phyloP scores from a whole-genome alignment of 2,113 vertebrate genomes.

The Clarias macrocephalus region DNA sequence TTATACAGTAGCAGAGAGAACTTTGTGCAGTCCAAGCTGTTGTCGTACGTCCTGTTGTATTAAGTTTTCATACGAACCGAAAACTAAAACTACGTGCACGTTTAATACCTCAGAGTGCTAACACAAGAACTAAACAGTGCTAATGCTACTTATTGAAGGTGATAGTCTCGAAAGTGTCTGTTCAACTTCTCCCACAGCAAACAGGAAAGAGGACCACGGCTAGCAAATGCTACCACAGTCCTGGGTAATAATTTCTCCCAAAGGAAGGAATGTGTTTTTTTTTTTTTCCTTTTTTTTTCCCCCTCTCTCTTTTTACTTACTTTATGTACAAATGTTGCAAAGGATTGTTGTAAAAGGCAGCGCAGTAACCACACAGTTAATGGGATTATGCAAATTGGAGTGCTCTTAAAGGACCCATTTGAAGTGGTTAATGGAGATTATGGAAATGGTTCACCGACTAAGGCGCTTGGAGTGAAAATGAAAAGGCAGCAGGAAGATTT shows the following conservation, averaged over 20 bases:
- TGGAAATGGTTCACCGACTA: conserved; percentile 69
- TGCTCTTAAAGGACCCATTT: conserved; percentile 71
- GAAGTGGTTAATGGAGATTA: conserved; percentile 80
- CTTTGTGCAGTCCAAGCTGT: background rate
- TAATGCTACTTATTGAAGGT: background rate
- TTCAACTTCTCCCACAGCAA: background rate
- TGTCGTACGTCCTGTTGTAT: background rate
- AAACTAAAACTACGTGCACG: background rate
- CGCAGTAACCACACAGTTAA: conserved; percentile 70
- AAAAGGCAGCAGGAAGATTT: conserved; percentile 63
- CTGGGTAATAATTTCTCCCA: conserved; percentile 41
- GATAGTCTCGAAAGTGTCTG: too few species aligned
- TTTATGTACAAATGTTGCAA: conserved; percentile 46
- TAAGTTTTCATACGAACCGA: background rate
- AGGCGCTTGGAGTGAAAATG: conserved; percentile 63
- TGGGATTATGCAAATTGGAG: conserved; percentile 78
- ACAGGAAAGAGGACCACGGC: background rate
- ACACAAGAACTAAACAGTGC: background rate
- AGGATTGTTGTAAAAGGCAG: conserved; percentile 60
- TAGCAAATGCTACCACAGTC: conserved; percentile 23
- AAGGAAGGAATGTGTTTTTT: conserved; percentile 30
- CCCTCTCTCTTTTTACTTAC: conserved; percentile 42
- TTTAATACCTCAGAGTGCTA: background rate
- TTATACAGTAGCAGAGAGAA: background rate
- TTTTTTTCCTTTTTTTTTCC: background rate